Evolutionary conservation across 2,888 invertebrate genomes (phyloP), one percentile per base, ranked within the genome.

Genomic region (Agrotis exclamationis): DNA sequence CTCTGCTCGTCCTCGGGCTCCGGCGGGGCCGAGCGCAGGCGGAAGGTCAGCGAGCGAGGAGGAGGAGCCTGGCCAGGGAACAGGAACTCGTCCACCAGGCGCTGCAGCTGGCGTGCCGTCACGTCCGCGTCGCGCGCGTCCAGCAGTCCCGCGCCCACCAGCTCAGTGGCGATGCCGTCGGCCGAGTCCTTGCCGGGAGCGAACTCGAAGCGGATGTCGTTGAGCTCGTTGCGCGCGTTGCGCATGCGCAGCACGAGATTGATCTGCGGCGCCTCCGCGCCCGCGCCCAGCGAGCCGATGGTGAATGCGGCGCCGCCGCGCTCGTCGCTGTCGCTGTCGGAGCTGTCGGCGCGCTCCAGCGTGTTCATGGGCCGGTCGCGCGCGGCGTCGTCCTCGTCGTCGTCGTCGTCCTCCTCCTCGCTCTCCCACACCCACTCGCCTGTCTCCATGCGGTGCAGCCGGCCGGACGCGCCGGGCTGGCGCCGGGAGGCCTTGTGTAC

Each of bases 381-480:
- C 79, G 96, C 96, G 13, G 96, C 96, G 76, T 94, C 95, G 62
- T 95, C 92, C 65, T 93, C 95, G 76, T 91, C 94, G 70, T 78
- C 94, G 70, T 82, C 98, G 86, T 98, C 98, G 85, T 99, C 98
- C 89, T 99, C 98, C 89, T 99, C 99, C 89, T 98, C 99, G 87
- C 99, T 99, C 74, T 99, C 99, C 99, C 99, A 99, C 75, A 99
- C 99, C 99, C 99, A 99, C 92, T 99, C 99, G 50, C 99, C 99
- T 33, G 99, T 99, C 87, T 99, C 98, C 83, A 99, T 99, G 88
- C 99, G 97, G 93, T 99, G 99, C 80, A 99, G 96, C 0, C 98
- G 97, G 20, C 98, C 98, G 28, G 98, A 98, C 0, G 99, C 97
- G 44, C 99, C 99, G 0, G 99, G 99, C 93, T 98, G 98, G 79